Evolutionary conservation across 2,888 invertebrate genomes (phyloP).

Genomic region (Dascillus cervinus): DNA sequence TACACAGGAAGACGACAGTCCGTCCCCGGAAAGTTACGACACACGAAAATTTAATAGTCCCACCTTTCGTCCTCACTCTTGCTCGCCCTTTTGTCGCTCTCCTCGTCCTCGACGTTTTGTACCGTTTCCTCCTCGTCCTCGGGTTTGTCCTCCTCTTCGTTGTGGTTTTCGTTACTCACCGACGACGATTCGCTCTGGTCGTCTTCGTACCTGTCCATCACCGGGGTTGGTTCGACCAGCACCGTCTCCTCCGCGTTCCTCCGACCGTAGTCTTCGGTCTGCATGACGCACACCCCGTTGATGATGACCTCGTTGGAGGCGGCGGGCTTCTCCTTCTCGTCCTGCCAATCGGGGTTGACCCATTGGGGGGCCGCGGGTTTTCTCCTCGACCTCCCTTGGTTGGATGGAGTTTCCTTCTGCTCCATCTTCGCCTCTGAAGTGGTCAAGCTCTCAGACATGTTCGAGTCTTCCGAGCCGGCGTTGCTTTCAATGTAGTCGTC

Average conservation of each 20-base stretch:
- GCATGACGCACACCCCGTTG: slow-evolving; percentile 90
- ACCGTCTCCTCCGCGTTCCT: slow-evolving; percentile 60
- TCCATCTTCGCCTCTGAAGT: slow-evolving; percentile 53
- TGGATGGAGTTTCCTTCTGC: slow-evolving; percentile 41
- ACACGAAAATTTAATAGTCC: slow-evolving; percentile 47
- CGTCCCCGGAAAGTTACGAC: not conserved
- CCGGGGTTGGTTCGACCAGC: slow-evolving; percentile 69
- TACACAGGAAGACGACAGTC: slow-evolving; percentile 1
- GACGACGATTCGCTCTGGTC: slow-evolving; percentile 46
- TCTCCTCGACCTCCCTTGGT: slow-evolving; percentile 55
- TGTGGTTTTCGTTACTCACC: slow-evolving; percentile 35
- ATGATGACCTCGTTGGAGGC: slow-evolving; percentile 75
- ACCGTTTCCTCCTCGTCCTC: slow-evolving; percentile 28
- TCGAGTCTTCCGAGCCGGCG: slow-evolving; percentile 62
- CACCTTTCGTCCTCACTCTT: slow-evolving; percentile 55
- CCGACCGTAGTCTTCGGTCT: slow-evolving; percentile 64
- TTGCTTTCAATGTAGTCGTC: slow-evolving; percentile 73
- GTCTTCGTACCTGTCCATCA: slow-evolving; percentile 53
- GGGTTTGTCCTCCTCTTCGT: slow-evolving; percentile 21
- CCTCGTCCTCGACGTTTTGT: slow-evolving; percentile 23
- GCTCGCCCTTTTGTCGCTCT: slow-evolving; percentile 49
- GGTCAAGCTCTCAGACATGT: slow-evolving; percentile 46
- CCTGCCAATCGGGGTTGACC: slow-evolving; percentile 93
- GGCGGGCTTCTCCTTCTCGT: slow-evolving; percentile 51
- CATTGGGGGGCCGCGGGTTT: slow-evolving; percentile 96